Evolutionary conservation across 2,888 invertebrate species (phyloP), one percentile per base, ranked within the genome.

Genomic region (Bombylius major): DNA sequence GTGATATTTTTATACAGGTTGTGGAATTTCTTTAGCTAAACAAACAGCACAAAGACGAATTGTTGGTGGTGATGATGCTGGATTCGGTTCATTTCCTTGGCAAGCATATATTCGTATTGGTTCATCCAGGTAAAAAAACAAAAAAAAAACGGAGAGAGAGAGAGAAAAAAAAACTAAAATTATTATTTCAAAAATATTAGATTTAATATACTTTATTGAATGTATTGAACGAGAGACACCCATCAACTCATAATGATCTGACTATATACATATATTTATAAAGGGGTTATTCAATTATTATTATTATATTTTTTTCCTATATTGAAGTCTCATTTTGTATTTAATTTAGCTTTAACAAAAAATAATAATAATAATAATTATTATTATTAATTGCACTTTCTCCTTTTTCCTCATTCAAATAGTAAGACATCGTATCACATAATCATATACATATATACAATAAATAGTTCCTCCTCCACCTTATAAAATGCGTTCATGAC

Each of bases 81-180:
- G 93, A 50, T 94, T 94, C 71, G 93, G 92, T 31, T 89, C 90
- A 58, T 94, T 94, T 70, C 94, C 94, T 33, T 94, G 94, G 94
- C 93, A 93, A 77, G 92, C 93, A 0, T 94, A 94, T 75, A 94
- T 94, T 67, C 80, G 93, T 69, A 93, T 94, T 58, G 93, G 93
- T 60, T 91, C 93, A 48, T 92, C 92, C 64, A 82, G 86, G 86
- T 85, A 76, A 71, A 59, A n/a, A n/a, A n/a, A n/a, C n/a, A n/a
- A n/a, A n/a, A n/a, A n/a, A n/a, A n/a, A n/a, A n/a, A n/a, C n/a
- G n/a, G n/a, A n/a, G n/a, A n/a, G n/a, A n/a, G n/a, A 11, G 8
- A 7, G 1, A 36, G 34, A 7, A 4, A 36, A 4, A 36, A 8
- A 36, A 36, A 36, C 5, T 23, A 2, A 23, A 23, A 23, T 23